Conservation (phyloP, 2,113 vertebrate genomes). For the Corvus cornix region DNA sequence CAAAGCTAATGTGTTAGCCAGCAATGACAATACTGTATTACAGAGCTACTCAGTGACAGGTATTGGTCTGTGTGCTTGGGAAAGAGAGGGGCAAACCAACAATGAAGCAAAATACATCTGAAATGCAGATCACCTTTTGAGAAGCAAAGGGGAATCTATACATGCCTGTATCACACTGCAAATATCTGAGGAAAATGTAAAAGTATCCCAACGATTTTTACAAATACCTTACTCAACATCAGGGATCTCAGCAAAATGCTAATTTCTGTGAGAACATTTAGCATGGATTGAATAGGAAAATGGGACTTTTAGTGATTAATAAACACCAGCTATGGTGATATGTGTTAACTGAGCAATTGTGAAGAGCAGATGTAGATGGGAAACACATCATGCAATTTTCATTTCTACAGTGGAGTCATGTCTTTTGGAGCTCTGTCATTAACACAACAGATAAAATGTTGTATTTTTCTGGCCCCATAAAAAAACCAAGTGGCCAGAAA, state of each 20-base stretch:
- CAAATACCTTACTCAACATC: neutral
- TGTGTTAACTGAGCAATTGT: neutral
- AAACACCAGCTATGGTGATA: neutral
- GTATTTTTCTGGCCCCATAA: neutral
- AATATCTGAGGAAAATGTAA: neutral
- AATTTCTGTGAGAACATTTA: neutral
- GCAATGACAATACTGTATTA: neutral
- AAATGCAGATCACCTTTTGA: neutral
- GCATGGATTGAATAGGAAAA: neutral
- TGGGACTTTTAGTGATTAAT: neutral
- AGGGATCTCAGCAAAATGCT: neutral
- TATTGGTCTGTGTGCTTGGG: neutral
- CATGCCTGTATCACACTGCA: neutral
- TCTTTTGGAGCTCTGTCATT: neutral
- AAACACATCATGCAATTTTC: neutral
- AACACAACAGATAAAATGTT: neutral
- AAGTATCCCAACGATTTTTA: neutral
- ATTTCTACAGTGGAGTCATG: neutral
- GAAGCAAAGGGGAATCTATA: neutral
- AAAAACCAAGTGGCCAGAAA: neutral
- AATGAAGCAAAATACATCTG: neutral
- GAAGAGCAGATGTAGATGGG: neutral
- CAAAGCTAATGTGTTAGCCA: neutral
- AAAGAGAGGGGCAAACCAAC: neutral
- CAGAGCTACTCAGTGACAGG: neutral